These are phyloP conservation scores for Benthosema pterotum DNA, from an alignment of 2,797 vertebrate species.

Conservation along the genomic window DNA sequence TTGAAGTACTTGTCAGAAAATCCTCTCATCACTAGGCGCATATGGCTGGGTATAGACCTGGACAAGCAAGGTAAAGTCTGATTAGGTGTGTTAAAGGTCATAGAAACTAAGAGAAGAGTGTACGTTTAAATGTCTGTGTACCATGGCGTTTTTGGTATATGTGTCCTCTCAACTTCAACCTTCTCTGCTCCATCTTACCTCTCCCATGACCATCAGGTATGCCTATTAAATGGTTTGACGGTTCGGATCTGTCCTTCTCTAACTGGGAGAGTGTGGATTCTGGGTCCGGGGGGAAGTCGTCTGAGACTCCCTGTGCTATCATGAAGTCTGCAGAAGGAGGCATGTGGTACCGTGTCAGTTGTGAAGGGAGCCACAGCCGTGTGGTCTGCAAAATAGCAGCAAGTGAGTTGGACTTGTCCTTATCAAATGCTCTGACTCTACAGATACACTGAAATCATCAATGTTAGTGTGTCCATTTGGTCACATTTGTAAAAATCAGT, in stretches of 20 bases:
- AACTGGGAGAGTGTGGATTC: conserved; percentile 80
- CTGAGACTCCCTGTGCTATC: conserved; percentile 77
- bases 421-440: neutral
- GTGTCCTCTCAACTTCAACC: neutral
- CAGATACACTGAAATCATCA: no score
- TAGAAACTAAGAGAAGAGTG: no score
- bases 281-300: neutral
- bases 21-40: conserved; percentile 85
- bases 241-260: conserved; percentile 80
- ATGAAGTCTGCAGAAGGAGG: conserved; percentile 80
- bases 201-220: conserved; percentile 39
- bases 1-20: conserved; percentile 81
- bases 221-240: conserved; percentile 84
- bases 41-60: conserved; percentile 87
- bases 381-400: conserved; percentile 88
- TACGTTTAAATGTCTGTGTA: no score
- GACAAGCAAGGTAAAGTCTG: conserved; percentile 70
- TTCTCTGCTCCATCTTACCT: neutral
- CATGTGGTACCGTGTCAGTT: conserved; percentile 84
- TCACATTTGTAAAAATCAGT: no score
- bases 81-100: no score
- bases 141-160: neutral
- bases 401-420: conserved; percentile 72
- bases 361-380: conserved; percentile 79
- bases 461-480: no score